Evolutionary conservation across 1,140 invertebrate species (phyloP).

Genomic region (Anastrepha obliqua): DNA sequence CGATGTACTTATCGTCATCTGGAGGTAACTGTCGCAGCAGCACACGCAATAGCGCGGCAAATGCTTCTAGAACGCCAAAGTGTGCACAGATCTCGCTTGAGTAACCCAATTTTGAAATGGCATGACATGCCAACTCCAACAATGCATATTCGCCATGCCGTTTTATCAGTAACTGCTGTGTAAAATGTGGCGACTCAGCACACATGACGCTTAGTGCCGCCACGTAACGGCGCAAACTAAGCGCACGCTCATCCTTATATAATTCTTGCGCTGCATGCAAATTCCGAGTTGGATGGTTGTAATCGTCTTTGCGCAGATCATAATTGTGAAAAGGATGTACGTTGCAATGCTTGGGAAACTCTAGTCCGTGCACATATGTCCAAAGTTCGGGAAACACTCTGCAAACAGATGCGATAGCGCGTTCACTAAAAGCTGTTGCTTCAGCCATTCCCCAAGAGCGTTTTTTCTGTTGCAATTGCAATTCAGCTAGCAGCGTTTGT

Average conservation of each 20-base stretch:
- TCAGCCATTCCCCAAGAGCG: neutral
- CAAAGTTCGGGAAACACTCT: slow-evolving; percentile 66
- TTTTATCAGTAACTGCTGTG: slow-evolving; percentile 57
- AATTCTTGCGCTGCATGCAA: slow-evolving; percentile 59
- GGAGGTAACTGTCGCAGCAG: slow-evolving; percentile 55
- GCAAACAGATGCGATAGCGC: slow-evolving; percentile 60
- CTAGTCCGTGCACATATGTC: slow-evolving; percentile 56
- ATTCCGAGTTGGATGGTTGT: neutral
- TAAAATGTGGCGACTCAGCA: slow-evolving; percentile 56
- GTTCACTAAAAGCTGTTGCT: slow-evolving; percentile 39
- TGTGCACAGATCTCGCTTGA: slow-evolving; percentile 65
- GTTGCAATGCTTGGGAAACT: slow-evolving; percentile 60
- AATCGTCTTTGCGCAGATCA: slow-evolving; percentile 52
- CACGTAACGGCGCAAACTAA: slow-evolving; percentile 66
- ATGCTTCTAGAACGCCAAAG: slow-evolving; percentile 66
- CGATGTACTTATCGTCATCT: slow-evolving; percentile 3
- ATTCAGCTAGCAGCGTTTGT: slow-evolving; percentile 61
- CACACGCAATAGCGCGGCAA: slow-evolving; percentile 61
- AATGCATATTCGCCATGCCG: slow-evolving; percentile 61
- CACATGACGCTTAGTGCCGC: slow-evolving; percentile 65
- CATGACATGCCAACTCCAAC: slow-evolving; percentile 62
- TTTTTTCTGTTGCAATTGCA: slow-evolving; percentile 58
- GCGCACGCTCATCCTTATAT: slow-evolving; percentile 60
- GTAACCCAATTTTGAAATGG: slow-evolving; percentile 64
- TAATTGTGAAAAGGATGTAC: slow-evolving; percentile 62